phyloP scores from a whole-genome alignment of 2,888 invertebrate species.

The Hydroisotoma schaefferi region DNA sequence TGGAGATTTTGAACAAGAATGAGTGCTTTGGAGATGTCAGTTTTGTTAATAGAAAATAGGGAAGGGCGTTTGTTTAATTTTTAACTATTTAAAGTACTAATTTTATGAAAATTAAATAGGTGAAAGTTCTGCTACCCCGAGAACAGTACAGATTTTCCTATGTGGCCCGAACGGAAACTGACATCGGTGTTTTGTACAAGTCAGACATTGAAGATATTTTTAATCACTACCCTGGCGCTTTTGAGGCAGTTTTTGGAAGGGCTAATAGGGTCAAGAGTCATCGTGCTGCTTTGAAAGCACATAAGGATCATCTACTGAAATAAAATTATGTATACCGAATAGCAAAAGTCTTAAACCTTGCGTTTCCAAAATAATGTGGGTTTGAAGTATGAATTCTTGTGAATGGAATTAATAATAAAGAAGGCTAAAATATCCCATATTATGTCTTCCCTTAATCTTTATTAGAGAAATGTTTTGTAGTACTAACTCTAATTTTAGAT shows the following conservation, averaged over 20 bases:
- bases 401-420: too few relatives aligned
- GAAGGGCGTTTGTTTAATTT: too few relatives aligned
- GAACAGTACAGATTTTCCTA: constrained; percentile 44
- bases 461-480: too few relatives aligned
- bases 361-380: too few relatives aligned
- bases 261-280: background rate
- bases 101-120: constrained; percentile 14
- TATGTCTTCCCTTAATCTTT: too few relatives aligned
- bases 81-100: background rate
- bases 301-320: too few relatives aligned
- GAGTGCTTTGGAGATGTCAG: constrained; percentile 47
- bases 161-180: constrained; percentile 42
- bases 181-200: constrained; percentile 39
- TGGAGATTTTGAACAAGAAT: constrained; percentile 40
- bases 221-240: background rate
- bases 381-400: too few relatives aligned
- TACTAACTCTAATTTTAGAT: too few relatives aligned
- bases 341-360: too few relatives aligned
- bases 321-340: too few relatives aligned
- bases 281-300: background rate
- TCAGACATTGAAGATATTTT: constrained; percentile 24
- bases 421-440: too few relatives aligned
- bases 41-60: background rate
- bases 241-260: background rate
- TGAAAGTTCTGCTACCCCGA: constrained; percentile 34